Conservation (phyloP, 2,888 invertebrate genomes). For the Ophion ventricosus region DNA sequence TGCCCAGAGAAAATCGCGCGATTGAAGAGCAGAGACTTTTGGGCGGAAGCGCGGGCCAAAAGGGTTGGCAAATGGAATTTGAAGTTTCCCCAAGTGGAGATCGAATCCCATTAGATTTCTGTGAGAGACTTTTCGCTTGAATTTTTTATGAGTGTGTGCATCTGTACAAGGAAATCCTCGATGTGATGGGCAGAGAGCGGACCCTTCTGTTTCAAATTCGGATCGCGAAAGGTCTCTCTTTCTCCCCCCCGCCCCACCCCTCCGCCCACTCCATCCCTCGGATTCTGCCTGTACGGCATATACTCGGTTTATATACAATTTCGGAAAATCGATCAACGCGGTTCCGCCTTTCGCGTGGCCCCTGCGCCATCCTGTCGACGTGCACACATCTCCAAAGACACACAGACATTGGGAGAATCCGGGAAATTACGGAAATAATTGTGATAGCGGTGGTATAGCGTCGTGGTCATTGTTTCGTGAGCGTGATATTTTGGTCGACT, state of each 20-base stretch:
- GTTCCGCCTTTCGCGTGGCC: slow-evolving; percentile 16
- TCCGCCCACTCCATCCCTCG: background rate
- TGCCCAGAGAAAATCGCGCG: background rate
- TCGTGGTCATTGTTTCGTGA: slow-evolving; percentile 5
- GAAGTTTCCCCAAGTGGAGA: slow-evolving; percentile 20
- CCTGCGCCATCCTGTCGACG: slow-evolving; percentile 1
- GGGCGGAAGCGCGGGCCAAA: slow-evolving; percentile 4
- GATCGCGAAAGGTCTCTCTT: background rate
- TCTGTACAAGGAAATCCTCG: background rate
- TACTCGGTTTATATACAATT: slow-evolving; percentile 53
- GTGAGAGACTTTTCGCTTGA: slow-evolving; percentile 8
- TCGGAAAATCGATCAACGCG: slow-evolving; percentile 54
- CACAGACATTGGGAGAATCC: slow-evolving; percentile 55
- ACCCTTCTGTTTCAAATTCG: slow-evolving; percentile 54
- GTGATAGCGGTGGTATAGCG: slow-evolving; percentile 67
- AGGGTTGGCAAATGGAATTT: slow-evolving; percentile 52
- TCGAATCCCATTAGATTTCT: slow-evolving; percentile 44
- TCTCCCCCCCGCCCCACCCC: background rate
- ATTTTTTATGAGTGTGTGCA: slow-evolving; percentile 13
- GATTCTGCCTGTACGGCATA: slow-evolving; percentile 1
- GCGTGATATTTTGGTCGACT: slow-evolving; percentile 19
- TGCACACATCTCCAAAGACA: background rate
- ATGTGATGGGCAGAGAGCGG: background rate
- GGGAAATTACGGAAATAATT: slow-evolving; percentile 81
- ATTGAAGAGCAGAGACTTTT: slow-evolving; percentile 21